Conservation (phyloP, 1,140 invertebrate species). For the Pseudomyrmex gracilis region DNA sequence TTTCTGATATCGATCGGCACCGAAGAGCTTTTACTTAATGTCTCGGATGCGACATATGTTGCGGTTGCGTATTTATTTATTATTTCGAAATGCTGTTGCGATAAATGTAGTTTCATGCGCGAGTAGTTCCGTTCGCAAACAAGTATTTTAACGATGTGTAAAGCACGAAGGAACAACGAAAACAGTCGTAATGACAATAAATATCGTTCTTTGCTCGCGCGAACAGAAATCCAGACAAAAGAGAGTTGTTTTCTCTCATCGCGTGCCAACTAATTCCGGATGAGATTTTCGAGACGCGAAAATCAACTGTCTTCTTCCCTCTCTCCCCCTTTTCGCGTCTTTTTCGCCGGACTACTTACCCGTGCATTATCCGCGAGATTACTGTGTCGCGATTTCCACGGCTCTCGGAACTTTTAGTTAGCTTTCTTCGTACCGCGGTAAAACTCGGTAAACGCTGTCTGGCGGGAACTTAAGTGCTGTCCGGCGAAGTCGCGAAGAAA, state of each 20-base stretch:
- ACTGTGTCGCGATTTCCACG: constrained; percentile 67
- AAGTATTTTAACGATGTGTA: background rate
- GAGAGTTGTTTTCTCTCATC: background rate
- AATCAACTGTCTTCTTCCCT: too few species aligned
- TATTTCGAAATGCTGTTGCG: background rate
- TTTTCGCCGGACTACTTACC: constrained; percentile 66
- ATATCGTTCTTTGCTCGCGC: background rate
- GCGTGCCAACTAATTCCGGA: constrained; percentile 12
- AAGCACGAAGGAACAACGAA: background rate
- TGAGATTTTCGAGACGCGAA: constrained; percentile 21
- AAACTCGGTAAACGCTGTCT: constrained; percentile 66
- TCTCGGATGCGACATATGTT: background rate
- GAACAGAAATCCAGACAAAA: background rate
- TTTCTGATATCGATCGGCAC: background rate
- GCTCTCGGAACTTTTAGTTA: constrained; percentile 73
- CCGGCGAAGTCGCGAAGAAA: constrained; percentile 23
- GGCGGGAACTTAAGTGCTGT: constrained; percentile 58
- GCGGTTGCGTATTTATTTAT: background rate
- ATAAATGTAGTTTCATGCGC: background rate
- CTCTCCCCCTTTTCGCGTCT: constrained; percentile 26
- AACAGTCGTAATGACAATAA: background rate
- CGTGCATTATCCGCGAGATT: constrained; percentile 75
- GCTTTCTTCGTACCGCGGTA: constrained; percentile 58
- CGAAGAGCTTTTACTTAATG: background rate
- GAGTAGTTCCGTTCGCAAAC: background rate